Base-by-base conservation (phyloP, 2,797 vertebrate species). In the Pangasius sanitwongsei region DNA sequence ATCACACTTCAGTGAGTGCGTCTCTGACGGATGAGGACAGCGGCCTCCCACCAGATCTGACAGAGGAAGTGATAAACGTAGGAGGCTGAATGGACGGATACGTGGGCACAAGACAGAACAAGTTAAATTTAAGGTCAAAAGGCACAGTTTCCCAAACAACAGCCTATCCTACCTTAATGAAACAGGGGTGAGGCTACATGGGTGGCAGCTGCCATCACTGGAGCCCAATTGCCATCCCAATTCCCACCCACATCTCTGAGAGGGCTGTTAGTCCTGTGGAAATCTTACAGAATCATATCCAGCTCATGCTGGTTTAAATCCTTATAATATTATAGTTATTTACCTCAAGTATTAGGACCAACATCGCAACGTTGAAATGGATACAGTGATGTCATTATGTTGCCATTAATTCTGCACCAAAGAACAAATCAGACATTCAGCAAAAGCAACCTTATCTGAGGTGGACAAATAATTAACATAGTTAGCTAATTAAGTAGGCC, bases 1-100 rank as follows among this genome's bases (percentile, higher is more conserved):
- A 86, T 88, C 89, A 90, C 82, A 83, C 78, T 88, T 75, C 78
- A 86, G 63, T 70, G 61, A 75, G 28, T 59, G 63, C 50, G 74
- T 67, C 67, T 50, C 85, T 81, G 88, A 88, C 70, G 61, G 89
- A 86, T 81, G 86, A 87, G 84, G 82, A 77, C 57, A 65, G 31
- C 18, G 48, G 48, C 87, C 80, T 83, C 77, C 65, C 72, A 89
- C 74, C 82, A 70, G 23, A 59, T 85, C 23, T 75, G 82, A 82
- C 59, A 16, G 63, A 70, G 75, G 63, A 88, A 74, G 80, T 72
- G 81, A 63, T 55, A 85, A 41, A 28, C 31, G 77, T 83, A 82
- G 63, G 55, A 82, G 31, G 59, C 85, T 85, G 59, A 37, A 53
- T 74, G 44, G 87, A 82, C 20, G 48, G 25, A 57, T 83, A 59